A percentile compares a stretch with the other conserved stretches of the same genome.
Evolutionary conservation across 2,888 invertebrate genomes (phyloP).

Genomic region (Drosophila prostipennis): DNA sequence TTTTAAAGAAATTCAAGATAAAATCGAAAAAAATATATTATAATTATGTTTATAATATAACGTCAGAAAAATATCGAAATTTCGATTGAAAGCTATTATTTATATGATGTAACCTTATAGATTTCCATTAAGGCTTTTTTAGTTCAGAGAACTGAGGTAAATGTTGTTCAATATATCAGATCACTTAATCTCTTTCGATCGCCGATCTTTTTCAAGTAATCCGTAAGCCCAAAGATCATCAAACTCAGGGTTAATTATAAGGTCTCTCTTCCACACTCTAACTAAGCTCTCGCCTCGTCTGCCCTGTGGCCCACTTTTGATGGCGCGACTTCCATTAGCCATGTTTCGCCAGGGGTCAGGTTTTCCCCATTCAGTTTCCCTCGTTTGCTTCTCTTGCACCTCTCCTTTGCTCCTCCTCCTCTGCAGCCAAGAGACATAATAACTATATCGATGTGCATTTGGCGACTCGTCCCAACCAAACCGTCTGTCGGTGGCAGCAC

Average conservation of each 20-base stretch:
- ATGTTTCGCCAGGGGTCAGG: slow-evolving; percentile 1
- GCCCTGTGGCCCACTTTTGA: not conserved
- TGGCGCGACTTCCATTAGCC: slow-evolving; percentile 18
- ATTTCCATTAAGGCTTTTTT: not conserved
- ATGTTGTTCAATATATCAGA: not conserved
- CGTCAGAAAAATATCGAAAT: too few species aligned
- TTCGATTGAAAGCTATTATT: too few species aligned
- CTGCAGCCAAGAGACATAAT: slow-evolving; percentile 24
- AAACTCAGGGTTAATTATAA: not conserved
- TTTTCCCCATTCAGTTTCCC: not conserved
- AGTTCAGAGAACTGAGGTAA: not conserved
- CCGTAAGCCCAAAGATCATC: not conserved
- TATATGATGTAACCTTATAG: too few species aligned
- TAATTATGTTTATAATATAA: too few species aligned
- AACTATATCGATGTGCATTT: slow-evolving; percentile 44
- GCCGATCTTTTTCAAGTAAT: not conserved
- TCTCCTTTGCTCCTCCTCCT: too few species aligned
- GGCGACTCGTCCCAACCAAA: slow-evolving; percentile 3
- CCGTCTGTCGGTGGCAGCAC: slow-evolving; percentile 36
- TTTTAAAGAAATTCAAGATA: too few species aligned
- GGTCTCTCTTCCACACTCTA: not conserved
- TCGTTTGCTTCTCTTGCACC: not conserved
- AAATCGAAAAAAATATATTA: too few species aligned
- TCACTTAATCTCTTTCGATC: not conserved
- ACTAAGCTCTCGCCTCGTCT: slow-evolving; percentile 4